A percentile compares a stretch with the other conserved stretches of the same genome.
Evolutionary conservation across 2,888 invertebrate species (phyloP).

Genomic region (Trichacis sp.): DNA sequence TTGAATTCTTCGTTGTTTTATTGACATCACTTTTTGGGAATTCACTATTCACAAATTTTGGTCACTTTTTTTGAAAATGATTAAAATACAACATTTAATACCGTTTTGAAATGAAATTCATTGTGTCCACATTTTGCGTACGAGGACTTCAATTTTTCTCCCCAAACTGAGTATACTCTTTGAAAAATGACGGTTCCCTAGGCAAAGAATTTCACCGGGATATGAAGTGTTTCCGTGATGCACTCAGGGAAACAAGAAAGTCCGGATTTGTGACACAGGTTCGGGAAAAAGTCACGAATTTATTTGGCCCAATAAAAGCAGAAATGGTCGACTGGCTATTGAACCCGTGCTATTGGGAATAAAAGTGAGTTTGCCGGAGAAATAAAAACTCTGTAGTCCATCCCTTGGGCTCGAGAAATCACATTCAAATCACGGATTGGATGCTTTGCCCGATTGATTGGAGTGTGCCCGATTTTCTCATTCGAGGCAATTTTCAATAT

Average conservation of each 20-base stretch:
- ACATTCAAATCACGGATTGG: conserved; percentile 35
- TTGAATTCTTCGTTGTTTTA: no score
- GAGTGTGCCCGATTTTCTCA: conserved; percentile 20
- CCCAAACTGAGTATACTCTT: no score
- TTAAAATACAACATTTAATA: no score
- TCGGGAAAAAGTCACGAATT: conserved; percentile 17
- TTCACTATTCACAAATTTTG: no score
- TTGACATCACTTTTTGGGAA: no score
- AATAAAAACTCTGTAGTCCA: conserved; percentile 33
- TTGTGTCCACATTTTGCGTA: conserved; percentile 7
- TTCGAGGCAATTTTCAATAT: conserved; percentile 24
- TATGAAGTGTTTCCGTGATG: neutral
- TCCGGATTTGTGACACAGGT: neutral
- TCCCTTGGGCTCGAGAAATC: conserved; percentile 33
- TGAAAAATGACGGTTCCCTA: neutral
- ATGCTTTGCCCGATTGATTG: conserved; percentile 33
- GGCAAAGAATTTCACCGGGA: no score
- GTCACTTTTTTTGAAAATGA: no score
- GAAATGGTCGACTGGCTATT: conserved; percentile 27
- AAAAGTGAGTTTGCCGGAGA: conserved; percentile 32
- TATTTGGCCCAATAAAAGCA: conserved; percentile 26
- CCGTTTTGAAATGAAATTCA: no score
- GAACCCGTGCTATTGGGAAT: conserved; percentile 26
- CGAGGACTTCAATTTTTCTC: no score
- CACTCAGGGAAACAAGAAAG: neutral